Evolutionary conservation across 2,888 invertebrate genomes (phyloP).

Genomic region (Zonitis immaculata): DNA sequence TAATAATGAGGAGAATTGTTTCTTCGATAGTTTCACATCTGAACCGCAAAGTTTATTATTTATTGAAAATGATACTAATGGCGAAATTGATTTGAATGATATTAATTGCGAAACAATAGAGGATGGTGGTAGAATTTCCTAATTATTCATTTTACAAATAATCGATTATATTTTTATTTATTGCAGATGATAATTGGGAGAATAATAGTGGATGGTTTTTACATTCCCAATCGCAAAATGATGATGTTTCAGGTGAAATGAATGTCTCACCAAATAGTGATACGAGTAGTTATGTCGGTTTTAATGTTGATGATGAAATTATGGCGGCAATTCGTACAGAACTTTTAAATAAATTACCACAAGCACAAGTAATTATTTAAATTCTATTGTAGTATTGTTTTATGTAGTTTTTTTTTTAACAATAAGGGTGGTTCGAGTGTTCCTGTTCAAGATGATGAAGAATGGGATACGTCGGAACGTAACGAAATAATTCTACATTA

Average conservation of each 20-base stretch:
- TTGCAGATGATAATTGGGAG: conserved; percentile 29
- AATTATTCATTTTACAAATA: background rate
- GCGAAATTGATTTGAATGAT: conserved; percentile 9
- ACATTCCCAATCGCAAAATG: conserved; percentile 44
- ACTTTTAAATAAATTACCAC: conserved; percentile 63
- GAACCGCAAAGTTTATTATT: conserved; percentile 42
- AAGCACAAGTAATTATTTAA: conserved; percentile 55
- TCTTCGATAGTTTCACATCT: conserved; percentile 39
- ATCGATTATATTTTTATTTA: background rate
- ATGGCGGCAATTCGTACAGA: conserved; percentile 68
- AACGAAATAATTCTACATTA: conserved; percentile 50
- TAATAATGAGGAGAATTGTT: conserved; percentile 25
- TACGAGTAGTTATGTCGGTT: conserved; percentile 54
- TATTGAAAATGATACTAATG: conserved; percentile 27
- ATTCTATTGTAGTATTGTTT: background rate
- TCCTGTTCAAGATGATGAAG: conserved; percentile 46
- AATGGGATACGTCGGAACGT: conserved; percentile 43
- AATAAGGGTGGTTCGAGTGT: conserved; percentile 36
- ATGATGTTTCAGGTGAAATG: conserved; percentile 39
- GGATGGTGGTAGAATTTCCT: background rate
- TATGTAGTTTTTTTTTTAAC: conserved; percentile 7
- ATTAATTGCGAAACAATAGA: conserved; percentile 2
- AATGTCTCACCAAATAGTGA: conserved; percentile 26
- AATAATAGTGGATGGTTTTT: conserved; percentile 47
- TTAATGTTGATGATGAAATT: conserved; percentile 64